Percentiles rank a stretch among this genome's conserved stretches.
These are phyloP conservation scores for Microplitis demolitor DNA, from an alignment of 1,140 invertebrate species.

Conservation along the genomic window DNA sequence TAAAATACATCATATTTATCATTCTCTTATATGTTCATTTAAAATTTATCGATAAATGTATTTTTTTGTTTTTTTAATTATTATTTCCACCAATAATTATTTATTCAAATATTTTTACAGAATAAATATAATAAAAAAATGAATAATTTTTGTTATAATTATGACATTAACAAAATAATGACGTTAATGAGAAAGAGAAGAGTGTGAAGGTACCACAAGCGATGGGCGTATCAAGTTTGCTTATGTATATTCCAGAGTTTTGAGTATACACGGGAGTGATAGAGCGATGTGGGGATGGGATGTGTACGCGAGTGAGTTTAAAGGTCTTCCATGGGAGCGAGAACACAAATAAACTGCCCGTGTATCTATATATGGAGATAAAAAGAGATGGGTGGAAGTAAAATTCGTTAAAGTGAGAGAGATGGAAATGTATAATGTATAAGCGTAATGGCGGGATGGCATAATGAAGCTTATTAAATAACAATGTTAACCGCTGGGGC, in stretches of 20 bases:
- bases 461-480: slow-evolving; percentile 33
- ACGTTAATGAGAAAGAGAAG: background rate
- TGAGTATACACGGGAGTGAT: too few species aligned
- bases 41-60: background rate
- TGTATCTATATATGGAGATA: too few species aligned
- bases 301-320: too few species aligned
- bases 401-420: background rate
- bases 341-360: too few species aligned
- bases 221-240: slow-evolving; percentile 17
- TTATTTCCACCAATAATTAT: background rate
- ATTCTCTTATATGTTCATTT: too few species aligned
- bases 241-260: background rate
- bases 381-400: background rate
- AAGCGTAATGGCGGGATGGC: slow-evolving; percentile 19
- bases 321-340: too few species aligned
- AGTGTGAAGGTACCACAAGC: background rate
- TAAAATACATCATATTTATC: background rate
- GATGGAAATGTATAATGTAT: background rate
- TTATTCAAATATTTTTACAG: too few species aligned
- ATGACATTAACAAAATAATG: background rate
- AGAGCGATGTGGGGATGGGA: too few species aligned
- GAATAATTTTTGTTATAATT: too few species aligned
- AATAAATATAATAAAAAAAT: too few species aligned
- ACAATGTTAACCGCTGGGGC: slow-evolving; percentile 28
- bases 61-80: background rate